These are phyloP conservation scores for Benthochromis sp. DNA, from an alignment of 2,113 vertebrate species.

Conservation along the genomic window DNA sequence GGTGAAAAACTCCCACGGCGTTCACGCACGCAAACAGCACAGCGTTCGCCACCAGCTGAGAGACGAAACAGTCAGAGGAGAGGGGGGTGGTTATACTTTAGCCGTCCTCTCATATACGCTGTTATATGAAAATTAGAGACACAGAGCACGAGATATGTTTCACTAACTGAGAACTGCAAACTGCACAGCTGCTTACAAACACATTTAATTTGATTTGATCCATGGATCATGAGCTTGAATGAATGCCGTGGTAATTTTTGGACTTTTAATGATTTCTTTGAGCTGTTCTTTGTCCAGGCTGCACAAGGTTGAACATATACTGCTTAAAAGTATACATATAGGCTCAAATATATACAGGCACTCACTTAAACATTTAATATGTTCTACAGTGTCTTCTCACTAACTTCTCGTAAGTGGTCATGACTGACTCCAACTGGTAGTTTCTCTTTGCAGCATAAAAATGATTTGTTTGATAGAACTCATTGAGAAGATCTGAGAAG, in stretches of 20 bases:
- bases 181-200: neutral
- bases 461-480: neutral
- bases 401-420: neutral
- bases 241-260: neutral
- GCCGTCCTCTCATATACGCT: too few species aligned
- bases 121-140: neutral
- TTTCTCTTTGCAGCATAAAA: neutral
- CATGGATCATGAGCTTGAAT: neutral
- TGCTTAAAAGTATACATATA: neutral
- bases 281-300: neutral
- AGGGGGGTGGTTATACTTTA: neutral
- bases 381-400: neutral
- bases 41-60: constrained; percentile 77
- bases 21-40: constrained; percentile 81
- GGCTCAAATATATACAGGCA: neutral
- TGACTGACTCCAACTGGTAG: neutral
- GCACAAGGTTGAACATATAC: rapidly evolving
- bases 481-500: neutral
- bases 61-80: neutral
- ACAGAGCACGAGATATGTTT: neutral
- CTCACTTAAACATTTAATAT: neutral
- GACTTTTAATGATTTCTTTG: neutral
- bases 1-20: constrained; percentile 77
- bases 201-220: neutral
- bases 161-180: neutral